phyloP scores from a whole-genome alignment of 23 tunicate genomes.

The Phallusia fumigata region DNA sequence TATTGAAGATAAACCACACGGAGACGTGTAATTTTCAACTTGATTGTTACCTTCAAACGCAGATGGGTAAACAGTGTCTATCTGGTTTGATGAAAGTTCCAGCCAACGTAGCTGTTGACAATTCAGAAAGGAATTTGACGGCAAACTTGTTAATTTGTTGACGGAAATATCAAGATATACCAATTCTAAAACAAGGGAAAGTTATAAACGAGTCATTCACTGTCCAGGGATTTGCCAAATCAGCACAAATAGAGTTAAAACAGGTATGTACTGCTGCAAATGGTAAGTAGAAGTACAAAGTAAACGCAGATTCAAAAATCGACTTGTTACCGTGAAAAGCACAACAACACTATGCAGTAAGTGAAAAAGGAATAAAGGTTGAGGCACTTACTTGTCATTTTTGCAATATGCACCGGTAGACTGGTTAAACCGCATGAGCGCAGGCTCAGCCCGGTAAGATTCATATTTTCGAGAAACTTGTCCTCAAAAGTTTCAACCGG shows the following conservation, averaged over 20 bases:
- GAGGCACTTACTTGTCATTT: conserved; percentile 10
- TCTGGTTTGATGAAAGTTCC: conserved; percentile 39
- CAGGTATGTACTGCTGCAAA: too few relatives aligned
- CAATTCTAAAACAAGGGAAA: conserved; percentile 13
- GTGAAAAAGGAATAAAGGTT: too few relatives aligned
- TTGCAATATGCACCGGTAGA: conserved; percentile 21
- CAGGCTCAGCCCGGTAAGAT: conserved; percentile 14
- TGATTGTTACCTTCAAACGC: conserved; percentile 60
- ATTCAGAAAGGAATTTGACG: conserved; percentile 21
- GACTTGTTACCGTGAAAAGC: too few relatives aligned
- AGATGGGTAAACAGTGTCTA: conserved; percentile 13
- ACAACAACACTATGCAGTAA: too few relatives aligned
- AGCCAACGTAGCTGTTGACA: conserved; percentile 18
- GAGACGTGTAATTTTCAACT: too few relatives aligned
- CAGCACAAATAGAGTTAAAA: too few relatives aligned
- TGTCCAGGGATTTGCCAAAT: too few relatives aligned
- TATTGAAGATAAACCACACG: background rate
- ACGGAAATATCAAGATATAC: conserved; percentile 34
- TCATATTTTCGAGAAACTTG: conserved; percentile 22
- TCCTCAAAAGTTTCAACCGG: conserved; percentile 27
- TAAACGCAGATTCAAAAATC: too few relatives aligned
- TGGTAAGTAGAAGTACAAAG: too few relatives aligned
- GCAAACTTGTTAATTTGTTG: conserved; percentile 21
- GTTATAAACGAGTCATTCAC: too few relatives aligned
- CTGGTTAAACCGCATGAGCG: conserved; percentile 25